These are phyloP conservation scores for Protomyctophum bolini DNA, from an alignment of 2,113 vertebrate genomes.

Conservation along the genomic window DNA sequence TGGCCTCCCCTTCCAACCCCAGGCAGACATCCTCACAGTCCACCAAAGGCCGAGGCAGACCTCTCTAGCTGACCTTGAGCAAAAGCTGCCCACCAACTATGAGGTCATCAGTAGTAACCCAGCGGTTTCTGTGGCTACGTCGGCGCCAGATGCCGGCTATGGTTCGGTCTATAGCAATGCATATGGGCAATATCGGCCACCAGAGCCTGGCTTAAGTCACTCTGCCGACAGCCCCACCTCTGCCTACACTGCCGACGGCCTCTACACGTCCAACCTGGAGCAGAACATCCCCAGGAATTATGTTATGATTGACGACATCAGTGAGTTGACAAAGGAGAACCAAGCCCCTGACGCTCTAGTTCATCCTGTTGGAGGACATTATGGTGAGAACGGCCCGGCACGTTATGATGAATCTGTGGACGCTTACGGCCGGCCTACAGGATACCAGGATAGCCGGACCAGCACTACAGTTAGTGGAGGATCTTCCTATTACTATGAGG, in stretches of 20 bases:
- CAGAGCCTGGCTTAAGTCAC: slow-evolving; percentile 83
- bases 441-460: slow-evolving; percentile 64
- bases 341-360: slow-evolving; percentile 76
- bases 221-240: slow-evolving; percentile 82
- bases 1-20: slow-evolving; percentile 80
- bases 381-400: slow-evolving; percentile 78
- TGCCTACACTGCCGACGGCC: slow-evolving; percentile 86
- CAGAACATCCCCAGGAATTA: slow-evolving; percentile 97
- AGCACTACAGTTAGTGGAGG: slow-evolving; percentile 74
- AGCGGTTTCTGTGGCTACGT: slow-evolving; percentile 83
- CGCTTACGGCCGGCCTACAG: slow-evolving; percentile 83
- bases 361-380: slow-evolving; percentile 75
- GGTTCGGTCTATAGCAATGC: slow-evolving; percentile 79
- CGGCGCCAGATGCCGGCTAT: slow-evolving; percentile 79
- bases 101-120: slow-evolving; percentile 88
- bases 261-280: slow-evolving; percentile 93
- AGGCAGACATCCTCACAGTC: slow-evolving; percentile 79
- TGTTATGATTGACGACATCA: slow-evolving; percentile 98
- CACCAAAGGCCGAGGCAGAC: slow-evolving; percentile 94
- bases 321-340: slow-evolving; percentile 95
- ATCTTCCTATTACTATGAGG: slow-evolving; percentile 86
- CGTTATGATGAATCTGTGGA: slow-evolving; percentile 85
- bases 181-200: slow-evolving; percentile 84
- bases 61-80: slow-evolving; percentile 92
- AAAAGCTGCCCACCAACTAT: slow-evolving; percentile 95